Base-by-base conservation (phyloP, 1,140 invertebrate genomes). In the Arctopsyche grandis region DNA sequence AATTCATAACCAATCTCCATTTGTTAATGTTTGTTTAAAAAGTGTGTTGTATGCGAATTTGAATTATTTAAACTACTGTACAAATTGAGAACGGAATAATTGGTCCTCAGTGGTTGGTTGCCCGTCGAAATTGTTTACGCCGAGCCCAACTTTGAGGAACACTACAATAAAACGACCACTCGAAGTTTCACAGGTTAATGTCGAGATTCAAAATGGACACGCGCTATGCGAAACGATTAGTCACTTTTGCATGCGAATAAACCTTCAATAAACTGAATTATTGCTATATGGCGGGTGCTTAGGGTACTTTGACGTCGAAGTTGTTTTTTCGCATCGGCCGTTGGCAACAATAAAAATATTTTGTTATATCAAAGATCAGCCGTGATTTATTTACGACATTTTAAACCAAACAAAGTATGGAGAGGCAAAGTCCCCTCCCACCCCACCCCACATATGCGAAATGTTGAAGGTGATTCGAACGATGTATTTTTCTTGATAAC, bases 331-430 rank as follows among this genome's bases (percentile, higher is more conserved):
- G 48, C 22, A 66, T 66, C 63, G 63, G 63, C n/a, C 21, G 38
- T 9, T 24, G 21, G 19, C 16, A 19, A 24, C 21, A 66, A 66
- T 66, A 66, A 66, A 74, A 74, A 56, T 46, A 74, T 74, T 74
- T 29, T 74, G 48, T 74, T 74, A 46, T 74, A 74, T 74, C 48
- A 74, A 24, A 74, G 71, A 74, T 74, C 71, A 74, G 24, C 10
- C 46, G 71, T 74, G 71, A 74, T 74, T 74, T 74, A 74, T 74
- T 74, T 74, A 74, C 48, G 48, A 56, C 48, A 29, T 10, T 74
- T 56, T 74, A 56, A 74, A 74, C 71, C 63, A 24, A 66, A 66
- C 24, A 24, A 66, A 66, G 14, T 22, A 66, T 22, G 24, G 24
- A 63, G 12, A 52, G 12, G 63, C 21, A 26, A 24, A 24, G 24